Percentiles rank a stretch among this genome's conserved stretches.
These are phyloP conservation scores for Boulengeromyrus knoepffleri DNA, from an alignment of 2,113 vertebrate species.

Conservation along the genomic window DNA sequence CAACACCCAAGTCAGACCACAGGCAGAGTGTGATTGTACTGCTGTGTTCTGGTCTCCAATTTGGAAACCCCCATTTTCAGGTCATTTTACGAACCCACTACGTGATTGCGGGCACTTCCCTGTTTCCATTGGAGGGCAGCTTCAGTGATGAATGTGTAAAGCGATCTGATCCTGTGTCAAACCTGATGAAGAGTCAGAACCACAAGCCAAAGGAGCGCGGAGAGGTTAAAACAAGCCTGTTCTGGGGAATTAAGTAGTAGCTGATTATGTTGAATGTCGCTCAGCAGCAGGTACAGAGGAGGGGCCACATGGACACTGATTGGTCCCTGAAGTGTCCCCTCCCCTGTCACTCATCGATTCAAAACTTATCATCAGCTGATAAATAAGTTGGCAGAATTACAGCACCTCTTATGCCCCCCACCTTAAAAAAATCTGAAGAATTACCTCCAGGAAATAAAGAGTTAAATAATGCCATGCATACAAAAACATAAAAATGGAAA, in stretches of 20 bases:
- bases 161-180: not conserved
- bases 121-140: not conserved
- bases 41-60: not conserved
- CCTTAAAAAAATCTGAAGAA: not conserved
- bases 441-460: not conserved
- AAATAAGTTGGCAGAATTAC: not conserved
- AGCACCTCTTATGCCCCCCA: not conserved
- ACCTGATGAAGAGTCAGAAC: not conserved
- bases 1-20: not conserved
- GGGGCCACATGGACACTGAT: not conserved
- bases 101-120: not conserved
- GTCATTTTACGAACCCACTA: not conserved
- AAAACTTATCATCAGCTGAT: not conserved
- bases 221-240: not conserved
- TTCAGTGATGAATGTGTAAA: not conserved
- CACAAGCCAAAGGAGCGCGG: not conserved
- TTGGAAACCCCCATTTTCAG: not conserved
- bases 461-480: not conserved
- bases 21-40: not conserved
- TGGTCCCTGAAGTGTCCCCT: not conserved
- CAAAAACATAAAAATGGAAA: not conserved
- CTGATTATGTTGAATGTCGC: not conserved
- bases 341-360: not conserved
- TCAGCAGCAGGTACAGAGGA: not conserved
- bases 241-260: not conserved